These are phyloP conservation scores for Poecile montanus DNA, from an alignment of 2,797 vertebrate genomes.

Conservation along the genomic window DNA sequence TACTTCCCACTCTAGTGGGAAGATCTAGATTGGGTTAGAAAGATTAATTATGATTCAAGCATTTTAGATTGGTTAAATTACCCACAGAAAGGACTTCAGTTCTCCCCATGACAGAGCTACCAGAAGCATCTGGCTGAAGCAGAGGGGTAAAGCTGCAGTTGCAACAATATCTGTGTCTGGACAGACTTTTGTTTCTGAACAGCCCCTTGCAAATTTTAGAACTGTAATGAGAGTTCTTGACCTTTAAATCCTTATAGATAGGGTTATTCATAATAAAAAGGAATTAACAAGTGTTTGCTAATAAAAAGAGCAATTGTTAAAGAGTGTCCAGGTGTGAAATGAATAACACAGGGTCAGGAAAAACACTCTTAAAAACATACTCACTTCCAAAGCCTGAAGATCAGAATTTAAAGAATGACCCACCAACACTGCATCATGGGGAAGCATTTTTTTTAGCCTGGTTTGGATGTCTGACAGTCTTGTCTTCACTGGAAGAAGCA, in stretches of 20 bases:
- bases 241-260: background rate
- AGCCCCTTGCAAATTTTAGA: background rate
- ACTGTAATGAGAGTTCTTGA: background rate
- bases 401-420: conserved; percentile 89
- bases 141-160: background rate
- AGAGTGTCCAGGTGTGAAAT: background rate
- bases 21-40: background rate
- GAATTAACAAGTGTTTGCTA: background rate
- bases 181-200: background rate
- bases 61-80: background rate
- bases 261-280: background rate
- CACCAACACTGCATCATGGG: conserved; percentile 86
- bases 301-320: background rate
- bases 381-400: conserved; percentile 85
- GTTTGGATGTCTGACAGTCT: conserved; percentile 82
- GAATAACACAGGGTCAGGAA: background rate
- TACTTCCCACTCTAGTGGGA: background rate
- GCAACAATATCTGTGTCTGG: background rate
- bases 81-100: background rate
- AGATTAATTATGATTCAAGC: background rate
- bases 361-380: conserved; percentile 32
- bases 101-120: background rate
- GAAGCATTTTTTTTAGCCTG: conserved; percentile 80
- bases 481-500: conserved; percentile 82
- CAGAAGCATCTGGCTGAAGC: background rate